Evolutionary conservation across 2,113 vertebrate genomes (phyloP).

Genomic region (Enhydra lutris): DNA sequence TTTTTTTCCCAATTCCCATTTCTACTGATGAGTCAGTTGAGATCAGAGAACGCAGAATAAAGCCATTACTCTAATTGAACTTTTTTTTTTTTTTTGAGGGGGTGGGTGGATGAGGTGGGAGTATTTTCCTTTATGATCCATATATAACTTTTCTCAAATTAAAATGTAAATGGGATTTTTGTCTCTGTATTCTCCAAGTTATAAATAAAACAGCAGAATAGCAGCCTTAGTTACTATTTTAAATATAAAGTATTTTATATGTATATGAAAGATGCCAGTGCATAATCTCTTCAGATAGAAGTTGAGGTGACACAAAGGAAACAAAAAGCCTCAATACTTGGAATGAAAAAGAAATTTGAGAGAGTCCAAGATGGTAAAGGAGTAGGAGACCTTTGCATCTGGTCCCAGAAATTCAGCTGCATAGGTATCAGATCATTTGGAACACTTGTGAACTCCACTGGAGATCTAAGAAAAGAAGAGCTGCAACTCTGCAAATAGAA

Average conservation of each 20-base stretch:
- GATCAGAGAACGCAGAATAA: neutral
- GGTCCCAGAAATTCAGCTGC: no score
- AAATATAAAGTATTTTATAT: neutral
- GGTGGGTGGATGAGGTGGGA: neutral
- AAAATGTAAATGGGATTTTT: neutral
- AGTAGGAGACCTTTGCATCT: no score
- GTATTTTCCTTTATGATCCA: neutral
- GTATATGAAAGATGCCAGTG: neutral
- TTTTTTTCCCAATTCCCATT: neutral
- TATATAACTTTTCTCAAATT: neutral
- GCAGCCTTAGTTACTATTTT: neutral
- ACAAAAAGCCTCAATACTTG: neutral
- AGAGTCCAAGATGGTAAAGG: no score
- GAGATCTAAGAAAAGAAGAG: no score
- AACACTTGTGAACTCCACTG: no score
- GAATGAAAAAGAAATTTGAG: neutral
- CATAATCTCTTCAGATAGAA: neutral
- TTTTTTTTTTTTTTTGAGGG: neutral
- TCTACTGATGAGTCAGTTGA: neutral
- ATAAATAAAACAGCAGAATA: neutral
- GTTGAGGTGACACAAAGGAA: neutral
- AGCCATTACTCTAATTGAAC: neutral
- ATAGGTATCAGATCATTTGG: no score
- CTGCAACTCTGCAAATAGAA: no score
- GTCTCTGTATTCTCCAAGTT: neutral